These are phyloP conservation scores for Cataglyphis hispanica DNA, from an alignment of 1,140 invertebrate species.

Conservation along the genomic window DNA sequence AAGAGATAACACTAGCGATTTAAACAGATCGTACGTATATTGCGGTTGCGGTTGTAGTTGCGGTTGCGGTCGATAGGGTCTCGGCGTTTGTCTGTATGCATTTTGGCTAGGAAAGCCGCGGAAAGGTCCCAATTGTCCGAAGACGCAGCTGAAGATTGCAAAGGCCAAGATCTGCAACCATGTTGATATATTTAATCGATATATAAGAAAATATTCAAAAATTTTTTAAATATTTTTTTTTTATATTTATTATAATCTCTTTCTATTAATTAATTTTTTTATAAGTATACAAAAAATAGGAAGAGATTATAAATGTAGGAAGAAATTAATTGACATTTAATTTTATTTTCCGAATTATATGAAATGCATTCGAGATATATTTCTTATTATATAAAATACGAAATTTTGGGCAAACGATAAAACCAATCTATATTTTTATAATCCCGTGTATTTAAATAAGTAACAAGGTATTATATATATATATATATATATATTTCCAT, in stretches of 20 bases:
- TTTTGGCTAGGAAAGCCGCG: slow-evolving; percentile 77
- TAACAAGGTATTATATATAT: slow-evolving; percentile 3
- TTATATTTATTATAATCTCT: neutral
- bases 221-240: slow-evolving; percentile 17
- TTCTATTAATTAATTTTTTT: neutral
- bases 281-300: slow-evolving; percentile 14
- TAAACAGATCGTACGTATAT: slow-evolving; percentile 72
- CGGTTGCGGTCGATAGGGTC: slow-evolving; percentile 74
- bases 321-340: neutral
- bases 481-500: too few species aligned
- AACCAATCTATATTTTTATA: neutral
- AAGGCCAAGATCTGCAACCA: slow-evolving; percentile 81
- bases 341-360: neutral
- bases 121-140: slow-evolving; percentile 78
- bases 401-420: neutral
- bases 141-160: slow-evolving; percentile 76
- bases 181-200: neutral
- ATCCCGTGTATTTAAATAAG: neutral
- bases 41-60: slow-evolving; percentile 71
- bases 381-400: neutral
- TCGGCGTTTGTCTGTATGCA: slow-evolving; percentile 72
- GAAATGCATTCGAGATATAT: neutral
- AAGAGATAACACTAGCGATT: neutral
- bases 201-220: neutral
- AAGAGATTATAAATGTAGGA: neutral